Evolutionary conservation across 2,113 vertebrate species (phyloP).

Genomic region (Chrysemys picta): DNA sequence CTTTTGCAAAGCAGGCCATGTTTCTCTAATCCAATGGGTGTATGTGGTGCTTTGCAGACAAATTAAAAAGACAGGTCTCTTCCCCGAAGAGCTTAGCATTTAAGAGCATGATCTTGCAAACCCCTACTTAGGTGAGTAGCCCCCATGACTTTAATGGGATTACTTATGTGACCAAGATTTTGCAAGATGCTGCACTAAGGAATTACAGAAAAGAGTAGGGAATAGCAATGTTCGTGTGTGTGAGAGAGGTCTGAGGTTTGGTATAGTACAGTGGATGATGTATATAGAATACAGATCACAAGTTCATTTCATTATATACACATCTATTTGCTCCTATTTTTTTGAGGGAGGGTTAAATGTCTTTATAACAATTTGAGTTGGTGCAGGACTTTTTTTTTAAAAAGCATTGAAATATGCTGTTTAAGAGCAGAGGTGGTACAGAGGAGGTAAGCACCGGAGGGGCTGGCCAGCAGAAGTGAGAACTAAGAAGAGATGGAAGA

Average conservation of each 20-base stretch:
- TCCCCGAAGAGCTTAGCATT: constrained; percentile 51
- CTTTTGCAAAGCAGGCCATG: constrained; percentile 49
- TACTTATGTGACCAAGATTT: not conserved
- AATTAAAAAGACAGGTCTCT: constrained; percentile 34
- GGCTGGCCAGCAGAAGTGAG: not conserved
- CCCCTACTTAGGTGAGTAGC: constrained; percentile 55
- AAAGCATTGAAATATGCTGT: accelerated
- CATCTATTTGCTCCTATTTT: not conserved
- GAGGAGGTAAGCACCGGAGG: not conserved
- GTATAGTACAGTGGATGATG: not conserved
- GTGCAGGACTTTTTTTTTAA: not conserved
- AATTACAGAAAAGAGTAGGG: not conserved
- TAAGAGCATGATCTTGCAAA: constrained; percentile 66
- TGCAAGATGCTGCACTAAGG: not conserved
- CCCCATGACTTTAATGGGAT: constrained; percentile 62
- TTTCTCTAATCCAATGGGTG: not conserved
- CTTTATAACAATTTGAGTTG: not conserved
- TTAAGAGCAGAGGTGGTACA: not conserved
- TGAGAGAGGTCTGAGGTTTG: not conserved
- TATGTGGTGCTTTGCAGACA: not conserved
- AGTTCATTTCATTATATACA: not conserved
- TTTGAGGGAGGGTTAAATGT: accelerated
- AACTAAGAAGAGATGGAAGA: not conserved
- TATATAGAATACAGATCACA: not conserved
- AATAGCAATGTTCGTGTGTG: not conserved